Evolutionary conservation across 2,888 invertebrate genomes (phyloP).

Genomic region (Halictus ligatus): DNA sequence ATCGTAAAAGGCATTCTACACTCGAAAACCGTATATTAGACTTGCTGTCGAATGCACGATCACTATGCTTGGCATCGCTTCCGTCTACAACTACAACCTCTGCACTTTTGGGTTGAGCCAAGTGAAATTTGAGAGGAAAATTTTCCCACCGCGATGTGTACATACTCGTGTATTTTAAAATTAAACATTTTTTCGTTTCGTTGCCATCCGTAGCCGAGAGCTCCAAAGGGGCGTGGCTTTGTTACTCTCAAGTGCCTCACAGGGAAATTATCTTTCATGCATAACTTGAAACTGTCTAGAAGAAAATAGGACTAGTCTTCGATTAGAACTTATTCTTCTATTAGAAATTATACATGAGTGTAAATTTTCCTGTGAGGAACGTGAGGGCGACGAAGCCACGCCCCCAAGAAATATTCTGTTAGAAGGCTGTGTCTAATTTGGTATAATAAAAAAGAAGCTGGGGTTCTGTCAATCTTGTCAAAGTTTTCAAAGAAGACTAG

Average conservation of each 20-base stretch:
- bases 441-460: neutral
- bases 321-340: neutral
- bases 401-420: neutral
- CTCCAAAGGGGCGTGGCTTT: neutral
- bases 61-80: neutral
- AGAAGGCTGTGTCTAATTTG: neutral
- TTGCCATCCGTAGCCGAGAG: neutral
- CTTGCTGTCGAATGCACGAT: neutral
- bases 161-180: neutral
- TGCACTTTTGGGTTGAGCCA: neutral
- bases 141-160: neutral
- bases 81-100: neutral
- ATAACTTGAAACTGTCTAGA: neutral
- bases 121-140: neutral
- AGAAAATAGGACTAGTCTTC: neutral
- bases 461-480: neutral
- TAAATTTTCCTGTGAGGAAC: neutral
- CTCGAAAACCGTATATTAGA: neutral
- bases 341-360: neutral
- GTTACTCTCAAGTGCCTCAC: neutral
- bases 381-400: neutral
- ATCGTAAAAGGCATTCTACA: neutral
- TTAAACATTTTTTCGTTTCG: neutral
- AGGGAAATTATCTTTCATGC: too few relatives aligned
- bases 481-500: too few relatives aligned